Conservation (phyloP, 2,888 invertebrate species). For the Melipona bicolor region DNA sequence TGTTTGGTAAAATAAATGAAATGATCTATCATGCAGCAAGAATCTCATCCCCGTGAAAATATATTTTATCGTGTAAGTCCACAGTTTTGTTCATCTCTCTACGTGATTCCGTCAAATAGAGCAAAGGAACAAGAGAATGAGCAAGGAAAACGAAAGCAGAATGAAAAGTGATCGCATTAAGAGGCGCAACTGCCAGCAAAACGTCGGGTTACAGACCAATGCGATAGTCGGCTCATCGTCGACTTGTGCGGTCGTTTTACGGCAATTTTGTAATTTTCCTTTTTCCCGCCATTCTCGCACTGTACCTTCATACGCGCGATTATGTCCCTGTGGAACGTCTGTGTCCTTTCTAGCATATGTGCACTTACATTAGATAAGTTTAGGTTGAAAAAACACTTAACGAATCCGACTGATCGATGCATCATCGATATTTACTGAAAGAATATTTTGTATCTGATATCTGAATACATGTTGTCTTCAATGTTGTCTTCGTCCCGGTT, state of each 20-base stretch:
- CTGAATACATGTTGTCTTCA: too few species aligned
- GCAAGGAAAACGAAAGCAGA: slow-evolving; percentile 39
- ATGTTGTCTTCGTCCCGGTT: too few species aligned
- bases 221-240: slow-evolving; percentile 52
- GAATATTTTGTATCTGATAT: too few species aligned
- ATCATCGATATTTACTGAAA: too few species aligned
- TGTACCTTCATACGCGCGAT: background rate
- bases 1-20: background rate
- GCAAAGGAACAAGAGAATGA: slow-evolving; percentile 2
- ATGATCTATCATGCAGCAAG: background rate
- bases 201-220: slow-evolving; percentile 44
- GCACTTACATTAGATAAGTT: too few species aligned
- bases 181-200: slow-evolving; percentile 35
- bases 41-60: background rate
- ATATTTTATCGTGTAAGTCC: background rate
- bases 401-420: too few species aligned
- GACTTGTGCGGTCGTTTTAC: slow-evolving; percentile 65
- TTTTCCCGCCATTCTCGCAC: slow-evolving; percentile 29
- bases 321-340: background rate
- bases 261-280: slow-evolving; percentile 65
- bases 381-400: too few species aligned
- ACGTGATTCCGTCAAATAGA: background rate
- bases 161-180: slow-evolving; percentile 50
- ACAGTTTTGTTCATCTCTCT: background rate
- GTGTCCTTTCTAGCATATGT: background rate